phyloP scores from a whole-genome alignment of 2,797 vertebrate genomes.

The Coreius guichenoti region DNA sequence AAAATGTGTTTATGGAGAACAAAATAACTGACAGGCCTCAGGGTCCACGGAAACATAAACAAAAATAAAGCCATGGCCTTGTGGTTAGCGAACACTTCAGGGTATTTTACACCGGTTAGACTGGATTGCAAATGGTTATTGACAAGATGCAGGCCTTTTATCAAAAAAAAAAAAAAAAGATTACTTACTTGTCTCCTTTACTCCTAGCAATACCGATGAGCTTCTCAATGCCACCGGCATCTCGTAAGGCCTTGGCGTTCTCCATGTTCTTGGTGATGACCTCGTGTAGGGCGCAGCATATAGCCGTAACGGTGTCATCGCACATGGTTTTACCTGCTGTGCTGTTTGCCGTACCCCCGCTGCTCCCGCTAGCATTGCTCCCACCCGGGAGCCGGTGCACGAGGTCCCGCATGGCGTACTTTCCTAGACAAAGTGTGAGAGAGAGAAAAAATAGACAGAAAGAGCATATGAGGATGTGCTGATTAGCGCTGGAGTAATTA shows the following conservation, averaged over 20 bases:
- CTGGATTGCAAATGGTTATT: neutral
- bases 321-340: slow-evolving; percentile 87
- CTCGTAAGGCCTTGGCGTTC: slow-evolving; percentile 90
- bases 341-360: slow-evolving; percentile 76
- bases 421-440: slow-evolving; percentile 79
- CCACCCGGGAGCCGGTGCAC: slow-evolving; percentile 94
- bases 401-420: slow-evolving; percentile 98
- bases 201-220: slow-evolving; percentile 89
- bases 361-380: slow-evolving; percentile 79
- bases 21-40: neutral
- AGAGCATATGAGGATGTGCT: neutral
- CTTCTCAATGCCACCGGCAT: slow-evolving; percentile 88
- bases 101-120: neutral
- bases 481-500: slow-evolving; percentile 25
- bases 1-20: slow-evolving; percentile 6
- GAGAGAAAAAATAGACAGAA: slow-evolving; percentile 21
- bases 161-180: neutral
- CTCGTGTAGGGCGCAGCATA: slow-evolving; percentile 88
- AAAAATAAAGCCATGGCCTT: neutral
- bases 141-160: neutral
- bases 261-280: slow-evolving; percentile 92
- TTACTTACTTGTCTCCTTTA: slow-evolving; percentile 91
- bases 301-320: slow-evolving; percentile 88
- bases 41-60: neutral
- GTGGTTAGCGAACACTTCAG: neutral